Percentiles rank a stretch among this genome's conserved stretches.
phyloP scores from a whole-genome alignment of 2,113 vertebrate genomes.

The Opisthocomus hoazin region DNA sequence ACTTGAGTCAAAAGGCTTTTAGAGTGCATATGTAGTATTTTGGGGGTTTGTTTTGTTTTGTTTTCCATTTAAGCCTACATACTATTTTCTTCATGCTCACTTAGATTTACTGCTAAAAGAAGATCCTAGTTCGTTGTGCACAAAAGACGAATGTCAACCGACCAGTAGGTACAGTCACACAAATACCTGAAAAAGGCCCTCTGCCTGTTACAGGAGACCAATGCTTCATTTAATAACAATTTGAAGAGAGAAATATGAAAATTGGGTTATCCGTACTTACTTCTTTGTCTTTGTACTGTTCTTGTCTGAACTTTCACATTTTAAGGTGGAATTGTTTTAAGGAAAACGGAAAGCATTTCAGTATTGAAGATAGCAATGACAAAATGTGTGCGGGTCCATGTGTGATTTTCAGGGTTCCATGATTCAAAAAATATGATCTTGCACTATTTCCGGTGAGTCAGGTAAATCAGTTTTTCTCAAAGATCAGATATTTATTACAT shows the following conservation, averaged over 20 bases:
- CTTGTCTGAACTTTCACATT: neutral
- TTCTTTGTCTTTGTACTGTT: neutral
- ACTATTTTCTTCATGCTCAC: neutral
- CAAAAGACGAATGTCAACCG: neutral
- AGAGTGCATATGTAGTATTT: neutral
- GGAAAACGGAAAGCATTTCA: neutral
- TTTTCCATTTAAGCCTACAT: neutral
- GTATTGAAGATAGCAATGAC: neutral
- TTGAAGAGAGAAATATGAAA: neutral
- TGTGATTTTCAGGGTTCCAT: neutral
- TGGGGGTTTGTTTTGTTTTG: fast-evolving
- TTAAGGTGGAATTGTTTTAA: neutral
- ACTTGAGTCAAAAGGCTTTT: neutral
- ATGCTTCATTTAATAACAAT: neutral
- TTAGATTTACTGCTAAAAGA: neutral
- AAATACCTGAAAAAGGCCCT: neutral
- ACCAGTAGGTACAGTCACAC: neutral
- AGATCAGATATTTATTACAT: neutral
- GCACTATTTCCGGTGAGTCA: neutral
- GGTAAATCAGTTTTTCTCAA: neutral
- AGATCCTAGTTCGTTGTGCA: neutral
- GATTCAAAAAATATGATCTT: neutral
- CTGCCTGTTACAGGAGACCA: neutral
- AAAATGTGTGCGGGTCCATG: neutral
- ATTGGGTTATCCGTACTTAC: neutral